Evolutionary conservation across 2,888 invertebrate genomes (phyloP).

Genomic region (Mongoloraphidia duomilia): DNA sequence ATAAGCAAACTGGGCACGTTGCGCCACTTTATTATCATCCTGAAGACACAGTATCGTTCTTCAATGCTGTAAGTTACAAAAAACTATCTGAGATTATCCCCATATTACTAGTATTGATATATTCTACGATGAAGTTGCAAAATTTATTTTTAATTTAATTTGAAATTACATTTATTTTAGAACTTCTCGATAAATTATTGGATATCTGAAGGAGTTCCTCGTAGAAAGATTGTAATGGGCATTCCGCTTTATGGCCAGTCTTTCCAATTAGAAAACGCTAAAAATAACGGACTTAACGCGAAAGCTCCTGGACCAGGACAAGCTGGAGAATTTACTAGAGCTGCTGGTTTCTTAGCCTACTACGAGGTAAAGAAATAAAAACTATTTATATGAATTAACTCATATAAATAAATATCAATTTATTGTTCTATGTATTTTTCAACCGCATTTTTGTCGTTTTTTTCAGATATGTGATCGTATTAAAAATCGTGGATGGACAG

Average conservation of each 20-base stretch:
- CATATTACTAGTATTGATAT: no score
- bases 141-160: not conserved
- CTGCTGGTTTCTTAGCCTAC: slow-evolving; percentile 75
- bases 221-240: slow-evolving; percentile 72
- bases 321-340: slow-evolving; percentile 73
- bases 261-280: slow-evolving; percentile 50
- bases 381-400: not conserved
- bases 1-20: slow-evolving; percentile 80
- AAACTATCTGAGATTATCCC: no score
- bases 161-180: slow-evolving; percentile 27
- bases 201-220: slow-evolving; percentile 71
- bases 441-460: slow-evolving; percentile 8
- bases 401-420: not conserved
- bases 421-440: not conserved
- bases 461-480: slow-evolving; percentile 67
- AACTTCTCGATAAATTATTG: slow-evolving; percentile 82
- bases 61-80: slow-evolving; percentile 56
- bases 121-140: not conserved
- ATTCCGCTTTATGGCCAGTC: slow-evolving; percentile 83
- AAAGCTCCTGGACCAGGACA: slow-evolving; percentile 64
- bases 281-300: slow-evolving; percentile 53
- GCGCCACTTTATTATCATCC: slow-evolving; percentile 73
- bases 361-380: slow-evolving; percentile 48
- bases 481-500: slow-evolving; percentile 60
- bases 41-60: slow-evolving; percentile 66